phyloP scores from a whole-genome alignment of 2,888 invertebrate species.

The Conomelus anceps region DNA sequence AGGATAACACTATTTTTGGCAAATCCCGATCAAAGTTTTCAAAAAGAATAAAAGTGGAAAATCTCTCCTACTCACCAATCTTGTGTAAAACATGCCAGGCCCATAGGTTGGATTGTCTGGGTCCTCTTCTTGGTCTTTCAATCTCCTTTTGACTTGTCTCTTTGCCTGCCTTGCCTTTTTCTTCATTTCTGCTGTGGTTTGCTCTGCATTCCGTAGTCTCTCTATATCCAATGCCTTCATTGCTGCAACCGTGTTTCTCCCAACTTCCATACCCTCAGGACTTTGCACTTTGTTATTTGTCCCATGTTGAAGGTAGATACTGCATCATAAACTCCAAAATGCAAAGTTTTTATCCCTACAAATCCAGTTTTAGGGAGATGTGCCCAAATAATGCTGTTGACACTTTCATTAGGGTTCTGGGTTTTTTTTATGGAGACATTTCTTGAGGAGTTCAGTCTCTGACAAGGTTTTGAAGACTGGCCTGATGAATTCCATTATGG shows the following conservation, averaged over 20 bases:
- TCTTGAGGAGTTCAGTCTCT: background rate
- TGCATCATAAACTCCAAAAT: slow-evolving; percentile 13
- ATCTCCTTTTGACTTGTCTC: background rate
- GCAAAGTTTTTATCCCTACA: background rate
- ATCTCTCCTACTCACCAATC: no score
- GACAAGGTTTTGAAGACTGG: background rate
- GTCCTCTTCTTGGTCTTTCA: slow-evolving; percentile 8
- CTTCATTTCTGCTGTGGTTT: background rate
- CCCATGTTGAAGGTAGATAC: slow-evolving; percentile 2
- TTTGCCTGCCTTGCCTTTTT: background rate
- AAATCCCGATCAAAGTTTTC: no score
- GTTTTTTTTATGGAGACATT: background rate
- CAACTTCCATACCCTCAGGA: background rate
- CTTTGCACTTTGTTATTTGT: background rate
- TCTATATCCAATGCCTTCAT: background rate
- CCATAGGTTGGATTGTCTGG: slow-evolving; percentile 14
- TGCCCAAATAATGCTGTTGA: background rate
- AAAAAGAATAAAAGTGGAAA: no score
- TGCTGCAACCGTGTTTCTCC: background rate
- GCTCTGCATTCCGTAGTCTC: background rate
- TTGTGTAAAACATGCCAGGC: slow-evolving; percentile 15
- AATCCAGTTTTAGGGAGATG: slow-evolving; percentile 6
- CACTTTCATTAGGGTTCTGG: slow-evolving; percentile 12
- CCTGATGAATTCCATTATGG: background rate
- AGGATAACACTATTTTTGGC: no score